Percentiles rank a stretch among this genome's conserved stretches.
phyloP scores from a whole-genome alignment of 2,888 invertebrate genomes.

The Lymantria dispar region DNA sequence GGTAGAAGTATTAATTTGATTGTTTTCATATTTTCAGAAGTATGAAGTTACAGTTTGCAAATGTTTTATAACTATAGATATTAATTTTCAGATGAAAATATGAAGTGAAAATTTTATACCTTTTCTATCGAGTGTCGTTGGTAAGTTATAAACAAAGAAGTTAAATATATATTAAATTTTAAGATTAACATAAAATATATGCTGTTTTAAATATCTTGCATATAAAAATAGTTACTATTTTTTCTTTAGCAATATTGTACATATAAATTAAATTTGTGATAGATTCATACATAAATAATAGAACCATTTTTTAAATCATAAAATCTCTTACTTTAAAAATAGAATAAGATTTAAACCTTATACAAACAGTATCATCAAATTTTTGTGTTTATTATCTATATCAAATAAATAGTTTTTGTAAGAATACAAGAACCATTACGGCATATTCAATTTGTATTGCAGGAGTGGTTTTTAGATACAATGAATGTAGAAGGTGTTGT shows the following conservation, averaged over 20 bases:
- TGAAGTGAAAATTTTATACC: not conserved
- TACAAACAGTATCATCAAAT: too few relatives aligned
- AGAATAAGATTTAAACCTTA: too few relatives aligned
- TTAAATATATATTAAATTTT: not conserved
- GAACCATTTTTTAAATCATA: too few relatives aligned
- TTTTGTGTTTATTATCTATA: too few relatives aligned
- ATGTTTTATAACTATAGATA: not conserved
- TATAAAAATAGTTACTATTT: not conserved
- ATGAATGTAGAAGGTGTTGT: constrained; percentile 67
- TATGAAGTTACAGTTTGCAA: not conserved
- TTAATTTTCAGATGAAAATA: not conserved
- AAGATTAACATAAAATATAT: not conserved
- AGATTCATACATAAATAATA: too few relatives aligned
- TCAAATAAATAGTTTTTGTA: too few relatives aligned
- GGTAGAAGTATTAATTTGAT: too few relatives aligned
- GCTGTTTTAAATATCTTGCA: not conserved
- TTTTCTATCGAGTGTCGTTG: not conserved
- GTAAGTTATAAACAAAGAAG: not conserved
- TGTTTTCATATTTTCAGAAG: too few relatives aligned
- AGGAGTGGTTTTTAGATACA: constrained; percentile 21
- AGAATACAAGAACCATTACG: too few relatives aligned
- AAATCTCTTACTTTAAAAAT: too few relatives aligned
- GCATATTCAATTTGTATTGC: not conserved
- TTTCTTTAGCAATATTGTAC: not conserved
- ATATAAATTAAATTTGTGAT: too few relatives aligned